phyloP scores from a whole-genome alignment of 2,888 invertebrate species.

The Hololepta plana region DNA sequence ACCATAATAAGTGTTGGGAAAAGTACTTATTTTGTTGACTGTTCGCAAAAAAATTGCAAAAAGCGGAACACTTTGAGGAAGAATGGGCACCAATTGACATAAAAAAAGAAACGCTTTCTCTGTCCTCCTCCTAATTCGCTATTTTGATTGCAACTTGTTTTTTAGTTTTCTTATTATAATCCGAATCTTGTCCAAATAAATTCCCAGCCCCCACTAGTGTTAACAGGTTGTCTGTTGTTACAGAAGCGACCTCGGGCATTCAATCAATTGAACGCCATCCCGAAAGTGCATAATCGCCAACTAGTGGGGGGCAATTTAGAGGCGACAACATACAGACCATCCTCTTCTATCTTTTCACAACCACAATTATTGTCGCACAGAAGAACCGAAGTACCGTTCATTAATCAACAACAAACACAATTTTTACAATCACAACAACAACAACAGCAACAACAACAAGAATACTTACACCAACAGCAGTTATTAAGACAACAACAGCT shows the following conservation, averaged over 20 bases:
- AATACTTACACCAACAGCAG: slow-evolving; percentile 6
- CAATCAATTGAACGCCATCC: slow-evolving; percentile 9
- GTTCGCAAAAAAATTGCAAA: too few species aligned
- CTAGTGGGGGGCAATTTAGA: slow-evolving; percentile 24
- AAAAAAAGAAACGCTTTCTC: too few species aligned
- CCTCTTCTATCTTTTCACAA: slow-evolving; percentile 12
- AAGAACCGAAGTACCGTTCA: slow-evolving; percentile 10
- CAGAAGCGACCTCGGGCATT: slow-evolving; percentile 25
- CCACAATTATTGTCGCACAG: slow-evolving; percentile 3
- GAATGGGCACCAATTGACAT: too few species aligned
- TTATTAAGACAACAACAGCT: slow-evolving; percentile 4
- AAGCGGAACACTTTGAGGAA: too few species aligned
- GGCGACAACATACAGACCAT: slow-evolving; percentile 28
- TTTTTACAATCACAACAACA: slow-evolving; percentile 8
- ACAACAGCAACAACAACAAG: slow-evolving; percentile 11
- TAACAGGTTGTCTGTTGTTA: slow-evolving; percentile 21
- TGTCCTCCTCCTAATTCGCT: too few species aligned
- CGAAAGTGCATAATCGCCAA: slow-evolving; percentile 6
- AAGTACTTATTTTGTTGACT: too few species aligned
- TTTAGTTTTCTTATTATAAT: too few species aligned
- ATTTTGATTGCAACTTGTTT: too few species aligned
- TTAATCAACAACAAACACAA: slow-evolving; percentile 9
- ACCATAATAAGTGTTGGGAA: too few species aligned
- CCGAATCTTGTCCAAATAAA: too few species aligned
- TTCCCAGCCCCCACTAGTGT: slow-evolving; percentile 14